Evolutionary conservation across 2,113 vertebrate genomes (phyloP), one percentile per base, ranked within the genome.

Genomic region (Stomatorhinus ivindoensis): DNA sequence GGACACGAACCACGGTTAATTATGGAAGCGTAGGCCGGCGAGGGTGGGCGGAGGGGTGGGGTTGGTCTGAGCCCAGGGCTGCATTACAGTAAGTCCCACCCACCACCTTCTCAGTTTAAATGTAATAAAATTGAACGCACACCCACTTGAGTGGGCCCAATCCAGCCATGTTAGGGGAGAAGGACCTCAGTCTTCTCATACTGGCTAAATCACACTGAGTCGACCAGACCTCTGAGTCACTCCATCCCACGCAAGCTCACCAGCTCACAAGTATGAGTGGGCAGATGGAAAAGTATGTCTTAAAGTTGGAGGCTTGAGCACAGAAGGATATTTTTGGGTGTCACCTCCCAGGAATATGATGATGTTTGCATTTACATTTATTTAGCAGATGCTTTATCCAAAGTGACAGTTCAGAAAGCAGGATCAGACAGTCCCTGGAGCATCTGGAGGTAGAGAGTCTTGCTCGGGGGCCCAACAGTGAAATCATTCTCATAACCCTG

Each of bases 321-420:
- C 21, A 42, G 69, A 84, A 55, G 31, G 51, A 27, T 46, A 69
- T 69, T 88, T 73, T 80, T 35, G 24, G 82, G n/a, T 53, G 82
- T 88, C 53, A 89, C 31, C 86, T 13, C 53, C 53, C 89, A 87
- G 88, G 42, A 89, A 87, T 73, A 80, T 61, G 53, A 92, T 73
- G 19, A 88, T 69, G 58, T 87, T 51, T 80, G 35, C 44, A 31
- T 69, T 27, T 69, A 69, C 61, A 27, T 13, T 69, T 31, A 13
- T 31, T 69, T 3, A 31, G 61, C 61, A 69, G n/a, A 69, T 11
- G 61, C 61, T 31, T 31, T 31, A 15, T 69, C 61, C 61, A 31
- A 31, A 69, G n/a, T 3, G 11, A 69, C 61, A 69, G 10, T 4
- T 69, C 10, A 65, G 61, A 69, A 69, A 31, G 3, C n/a, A 65